Base-by-base conservation (phyloP, 2,888 invertebrate genomes). In the Plemyria rubiginata region DNA sequence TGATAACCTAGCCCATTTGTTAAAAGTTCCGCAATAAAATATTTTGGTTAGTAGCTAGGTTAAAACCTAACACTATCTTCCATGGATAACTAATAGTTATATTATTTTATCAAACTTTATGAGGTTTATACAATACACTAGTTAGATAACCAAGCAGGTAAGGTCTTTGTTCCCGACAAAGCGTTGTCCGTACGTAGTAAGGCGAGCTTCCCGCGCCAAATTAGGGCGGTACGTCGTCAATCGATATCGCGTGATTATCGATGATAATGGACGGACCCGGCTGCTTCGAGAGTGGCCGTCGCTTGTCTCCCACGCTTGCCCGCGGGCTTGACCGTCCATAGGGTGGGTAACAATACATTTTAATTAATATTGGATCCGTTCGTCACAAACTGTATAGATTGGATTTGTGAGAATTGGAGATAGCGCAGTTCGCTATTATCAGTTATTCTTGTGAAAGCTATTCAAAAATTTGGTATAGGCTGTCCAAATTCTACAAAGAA, bases 191-290 rank as follows among this genome's bases (percentile, higher is more conserved):
- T 38, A 38, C 4, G 62, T 65, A 67, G 62, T 65, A 67, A 69
- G 59, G 62, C 56, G 60, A 66, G 62, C 61, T 60, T 64, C 66
- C 64, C 66, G 62, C 55, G 65, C 52, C 59, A 67, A 67, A 74
- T 74, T 74, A 74, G 72, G 70, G 73, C 62, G 62, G 65, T 49
- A 70, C 68, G 70, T 72, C 68, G 59, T 50, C 62, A 61, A 86
- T 90, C 88, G 86, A 89, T 90, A 90, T 88, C 81, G 86, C 87
- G 88, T 89, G 89, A 88, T 90, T 87, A 90, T 89, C 86, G 88
- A 82, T 77, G 78, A 88, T 89, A 87, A 88, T 86, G 83, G 81
- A 75, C 60, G 70, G 51, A 63, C 57, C 50, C 45, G 61, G 56
- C 22, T 32, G 58, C 49, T 60, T 60, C 54, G 57, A 46, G 52